Percentiles rank a stretch among this genome's conserved stretches.
phyloP scores from a whole-genome alignment of 2,888 invertebrate species.

The Punctoribates punctum region DNA sequence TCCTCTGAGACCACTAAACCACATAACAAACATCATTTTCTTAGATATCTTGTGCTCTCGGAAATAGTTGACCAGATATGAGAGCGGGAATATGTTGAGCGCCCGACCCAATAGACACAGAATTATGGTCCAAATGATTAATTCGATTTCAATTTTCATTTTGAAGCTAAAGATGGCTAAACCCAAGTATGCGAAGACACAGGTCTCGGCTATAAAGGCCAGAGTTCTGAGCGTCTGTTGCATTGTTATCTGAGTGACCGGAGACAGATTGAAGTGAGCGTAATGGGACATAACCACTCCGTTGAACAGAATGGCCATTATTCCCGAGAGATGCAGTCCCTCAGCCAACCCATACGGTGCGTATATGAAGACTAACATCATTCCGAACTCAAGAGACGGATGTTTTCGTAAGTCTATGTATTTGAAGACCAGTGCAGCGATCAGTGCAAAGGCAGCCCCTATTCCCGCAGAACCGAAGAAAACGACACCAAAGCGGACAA shows the following conservation, averaged over 20 bases:
- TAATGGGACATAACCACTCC: slow-evolving; percentile 99
- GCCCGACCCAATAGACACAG: slow-evolving; percentile 89
- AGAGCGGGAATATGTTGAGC: slow-evolving; percentile 92
- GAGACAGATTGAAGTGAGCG: slow-evolving; percentile 95
- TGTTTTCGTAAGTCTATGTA: slow-evolving; percentile 94
- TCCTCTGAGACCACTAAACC: slow-evolving; percentile 75
- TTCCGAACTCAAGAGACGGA: slow-evolving; percentile 95
- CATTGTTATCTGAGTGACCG: slow-evolving; percentile 98
- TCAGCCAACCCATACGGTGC: slow-evolving; percentile 97
- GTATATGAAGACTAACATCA: slow-evolving; percentile 98
- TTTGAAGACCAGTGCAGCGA: slow-evolving; percentile 76
- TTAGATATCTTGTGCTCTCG: slow-evolving; percentile 95
- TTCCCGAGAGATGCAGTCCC: slow-evolving; percentile 89
- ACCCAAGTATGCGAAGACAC: slow-evolving; percentile 96
- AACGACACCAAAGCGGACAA: slow-evolving; percentile 86
- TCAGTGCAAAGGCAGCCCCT: slow-evolving; percentile 87
- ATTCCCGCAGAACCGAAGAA: slow-evolving; percentile 98
- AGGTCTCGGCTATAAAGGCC: slow-evolving; percentile 95
- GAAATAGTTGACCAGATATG: slow-evolving; percentile 88
- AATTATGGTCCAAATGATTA: slow-evolving; percentile 88
- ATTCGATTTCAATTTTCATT: slow-evolving; percentile 76
- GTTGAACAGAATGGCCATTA: slow-evolving; percentile 98
- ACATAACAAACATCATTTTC: slow-evolving; percentile 74
- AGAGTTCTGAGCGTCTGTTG: slow-evolving; percentile 97
- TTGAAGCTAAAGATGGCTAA: slow-evolving; percentile 90